Base-by-base conservation (phyloP, 1,140 invertebrate genomes). In the Drepana arcuata region DNA sequence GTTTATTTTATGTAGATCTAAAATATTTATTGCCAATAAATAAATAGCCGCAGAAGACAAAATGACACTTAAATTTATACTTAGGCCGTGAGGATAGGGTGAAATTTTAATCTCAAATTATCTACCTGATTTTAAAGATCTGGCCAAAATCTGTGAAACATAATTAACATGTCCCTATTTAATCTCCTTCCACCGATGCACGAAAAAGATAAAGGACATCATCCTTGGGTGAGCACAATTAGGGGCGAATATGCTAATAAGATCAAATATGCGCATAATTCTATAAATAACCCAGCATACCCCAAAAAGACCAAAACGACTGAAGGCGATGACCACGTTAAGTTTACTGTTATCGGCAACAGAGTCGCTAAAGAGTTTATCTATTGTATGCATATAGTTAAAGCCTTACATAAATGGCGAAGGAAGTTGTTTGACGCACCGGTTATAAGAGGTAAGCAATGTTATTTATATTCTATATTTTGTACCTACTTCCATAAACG, bases 321-420 rank as follows among this genome's bases (percentile, higher is more conserved):
- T n/a, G 32, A 32, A 15, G 14, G 46, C 18, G 18, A 36, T 12
- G 21, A 56, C 9, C 43, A 42, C 7, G 34, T 58, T 16, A 64
- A 63, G 40, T 69, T 78, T 43, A 70, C 56, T 1, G 45, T 81
- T 14, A 62, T 78, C 28, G 77, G 77, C 14, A 64, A 75, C 34
- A 57, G 56, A 47, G 39, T 72, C 4, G 56, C 62, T 10, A 69
- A 69, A 30, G 70, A 77, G 41, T 81, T 74, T 48, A 72, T 68
- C 42, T 69, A 69, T 18, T 74, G 67, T 14, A 41, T 53, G 9
- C 48, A 71, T 34, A 33, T 81, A 37, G 53, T 70, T 24, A 66
- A 61, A 46, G 66, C 55, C 13, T 54, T 81, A 26, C 44, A 74
- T 24, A 81, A 68, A 34, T 78, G 78, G 45, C 65, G 59, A 26